Base-by-base conservation (phyloP, 2,888 invertebrate genomes). In the Pocota personata region DNA sequence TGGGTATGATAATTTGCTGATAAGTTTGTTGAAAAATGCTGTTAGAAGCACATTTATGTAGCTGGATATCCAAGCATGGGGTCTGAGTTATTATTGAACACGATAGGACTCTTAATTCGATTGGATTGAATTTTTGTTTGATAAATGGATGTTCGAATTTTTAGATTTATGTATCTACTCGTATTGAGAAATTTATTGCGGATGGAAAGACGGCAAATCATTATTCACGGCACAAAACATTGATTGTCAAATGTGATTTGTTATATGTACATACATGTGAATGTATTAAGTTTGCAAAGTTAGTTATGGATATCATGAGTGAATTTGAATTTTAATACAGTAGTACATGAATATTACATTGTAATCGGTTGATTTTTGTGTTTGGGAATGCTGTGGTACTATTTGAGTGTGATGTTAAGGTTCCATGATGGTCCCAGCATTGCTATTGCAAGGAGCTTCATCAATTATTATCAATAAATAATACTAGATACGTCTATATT, bases 121-220 rank as follows among this genome's bases (percentile, higher is more conserved):
- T 62, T 50, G 19, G 48, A 50, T 52, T 35, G 16, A 35, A 24
- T 50, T 43, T 24, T 64, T 21, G 12, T 12, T 14, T 55, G 50
- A 72, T 52, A 62, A 19, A 52, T 73, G 21, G n/a, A 30, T 19
- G 16, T 24, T 55, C 30, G 32, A 62, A 46, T 62, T 62, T 27
- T 60, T 16, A 32, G 30, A 55, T 14, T 30, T 48, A 32, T 24
- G 24, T 24, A 4, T 37, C 2, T 0, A n/a, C n/a, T n/a, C n/a
- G n/a, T n/a, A n/a, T n/a, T 21, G 60, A 10, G 16, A 62, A 62
- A 43, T 40, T 40, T 64, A 46, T 46, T 27, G 62, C 16, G 30
- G 16, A 46, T 19, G 46, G 24, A 46, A 30, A 32, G 19, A 30
- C 19, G 27, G 27, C 46, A 30, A 64, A 64, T 46, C 46, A 46